Evolutionary conservation across 2,888 invertebrate species (phyloP), one percentile per base, ranked within the genome.

Genomic region (Ochropleura plecta): DNA sequence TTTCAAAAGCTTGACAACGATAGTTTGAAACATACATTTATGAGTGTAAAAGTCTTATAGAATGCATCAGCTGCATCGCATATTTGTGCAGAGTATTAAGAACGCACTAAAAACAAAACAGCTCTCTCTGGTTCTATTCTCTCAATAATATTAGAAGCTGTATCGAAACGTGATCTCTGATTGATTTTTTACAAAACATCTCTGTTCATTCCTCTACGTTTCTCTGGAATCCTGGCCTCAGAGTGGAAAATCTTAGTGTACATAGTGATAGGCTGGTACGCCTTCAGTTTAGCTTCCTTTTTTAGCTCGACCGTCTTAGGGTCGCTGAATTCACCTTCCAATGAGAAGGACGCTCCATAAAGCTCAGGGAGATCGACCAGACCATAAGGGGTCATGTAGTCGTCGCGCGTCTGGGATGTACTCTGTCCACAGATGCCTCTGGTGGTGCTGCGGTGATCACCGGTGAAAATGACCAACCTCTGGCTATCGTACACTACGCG

Each of bases 401-500:
- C 98, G 79, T 97, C 97, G 60, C 93, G 90, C n/a, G 92, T 83
- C 62, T 97, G 96, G 9, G 97, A 96, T 79, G 96, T 97, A 95
- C 96, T 97, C 85, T 96, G 96, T 5, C 98, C 98, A 88, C 98
- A 98, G 57, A 98, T 94, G 76, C 98, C 98, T 74, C 97, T 95
- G 57, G 97, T 94, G 63, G 96, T 93, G 79, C 96, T 96, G 48
- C 97, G 96, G 91, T 97, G 97, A 42, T 95, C 91, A 70, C 83
- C 84, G 0, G 95, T 88, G 2, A 94, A 85, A 12, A 97, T 88
- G 0, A 96, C 95, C 18, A 97, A 88, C 49, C 97, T 96, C 70
- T 95, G 87, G 20, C 97, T 97, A 84, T 98, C 97, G 88, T 96
- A 97, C 75, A 96, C 90, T 0, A 97, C 85, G 44, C 97, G 94